These are phyloP conservation scores for Leptocoma aspasia DNA, from an alignment of 2,113 vertebrate genomes.

Conservation along the genomic window DNA sequence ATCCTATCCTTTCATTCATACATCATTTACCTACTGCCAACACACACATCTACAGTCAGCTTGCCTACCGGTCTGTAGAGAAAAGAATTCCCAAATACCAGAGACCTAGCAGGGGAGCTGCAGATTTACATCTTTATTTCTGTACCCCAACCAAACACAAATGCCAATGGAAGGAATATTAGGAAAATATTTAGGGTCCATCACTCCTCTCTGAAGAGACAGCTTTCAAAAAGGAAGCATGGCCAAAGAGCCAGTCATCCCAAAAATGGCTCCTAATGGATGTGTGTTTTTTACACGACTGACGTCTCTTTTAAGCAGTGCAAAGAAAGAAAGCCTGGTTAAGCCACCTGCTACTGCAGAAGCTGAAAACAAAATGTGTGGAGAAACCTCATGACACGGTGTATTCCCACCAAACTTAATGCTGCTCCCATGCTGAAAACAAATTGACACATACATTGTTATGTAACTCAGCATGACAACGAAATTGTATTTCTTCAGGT, in stretches of 20 bases:
- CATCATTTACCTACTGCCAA: background rate
- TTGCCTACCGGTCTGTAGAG: background rate
- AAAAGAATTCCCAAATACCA: background rate
- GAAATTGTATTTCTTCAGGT: background rate
- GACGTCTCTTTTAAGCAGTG: background rate
- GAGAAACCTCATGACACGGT: accelerated
- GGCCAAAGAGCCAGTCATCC: background rate
- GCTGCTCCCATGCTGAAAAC: background rate
- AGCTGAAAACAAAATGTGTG: background rate
- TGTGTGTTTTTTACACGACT: background rate
- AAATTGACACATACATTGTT: background rate
- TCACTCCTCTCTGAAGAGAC: background rate
- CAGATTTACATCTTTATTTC: background rate
- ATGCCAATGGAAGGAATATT: background rate
- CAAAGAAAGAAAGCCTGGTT: background rate
- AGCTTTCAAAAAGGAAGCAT: background rate
- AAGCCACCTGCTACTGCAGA: background rate
- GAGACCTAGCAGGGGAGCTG: background rate
- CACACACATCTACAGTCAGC: background rate
- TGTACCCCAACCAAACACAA: too few species aligned
- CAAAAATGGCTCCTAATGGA: background rate
- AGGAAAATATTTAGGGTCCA: background rate
- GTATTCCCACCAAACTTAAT: background rate
- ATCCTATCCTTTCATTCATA: background rate
- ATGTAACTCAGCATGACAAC: background rate